These are phyloP conservation scores for Myzus persicae DNA, from an alignment of 1,140 invertebrate genomes.

Conservation along the genomic window DNA sequence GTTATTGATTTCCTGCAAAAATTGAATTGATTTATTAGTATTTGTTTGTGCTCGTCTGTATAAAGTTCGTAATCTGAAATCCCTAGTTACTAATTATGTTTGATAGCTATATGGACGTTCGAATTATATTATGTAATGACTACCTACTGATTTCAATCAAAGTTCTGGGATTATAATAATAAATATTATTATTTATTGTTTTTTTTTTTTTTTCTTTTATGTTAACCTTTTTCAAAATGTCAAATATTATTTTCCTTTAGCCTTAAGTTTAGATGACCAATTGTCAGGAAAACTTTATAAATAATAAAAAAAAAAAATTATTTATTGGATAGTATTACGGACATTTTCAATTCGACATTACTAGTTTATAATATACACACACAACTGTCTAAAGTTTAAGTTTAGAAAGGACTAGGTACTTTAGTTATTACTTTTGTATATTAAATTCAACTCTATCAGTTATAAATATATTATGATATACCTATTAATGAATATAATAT, in stretches of 20 bases:
- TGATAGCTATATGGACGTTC: not conserved
- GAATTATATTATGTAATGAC: not conserved
- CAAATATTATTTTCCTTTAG: too few relatives aligned
- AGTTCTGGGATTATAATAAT: constrained; percentile 13
- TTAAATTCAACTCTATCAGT: not conserved
- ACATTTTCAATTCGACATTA: not conserved
- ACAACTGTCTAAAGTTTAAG: not conserved
- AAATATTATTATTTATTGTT: too few relatives aligned
- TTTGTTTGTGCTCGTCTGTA: not conserved
- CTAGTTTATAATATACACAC: not conserved
- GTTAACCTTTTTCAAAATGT: too few relatives aligned
- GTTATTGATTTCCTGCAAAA: not conserved
- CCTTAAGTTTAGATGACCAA: too few relatives aligned
- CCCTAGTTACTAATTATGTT: constrained; percentile 27
- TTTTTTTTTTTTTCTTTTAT: too few relatives aligned
- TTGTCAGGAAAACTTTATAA: too few relatives aligned
- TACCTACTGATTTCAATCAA: constrained; percentile 4
- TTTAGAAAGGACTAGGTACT: not conserved
- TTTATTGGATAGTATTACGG: not conserved
- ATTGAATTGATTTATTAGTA: not conserved
- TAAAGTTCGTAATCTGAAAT: constrained; percentile 1
- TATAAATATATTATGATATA: not conserved
- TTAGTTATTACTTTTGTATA: not conserved
- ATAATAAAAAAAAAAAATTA: too few relatives aligned
- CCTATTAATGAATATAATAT: too few relatives aligned